Conservation (phyloP, 2,888 invertebrate genomes). For the Phortica magna region DNA sequence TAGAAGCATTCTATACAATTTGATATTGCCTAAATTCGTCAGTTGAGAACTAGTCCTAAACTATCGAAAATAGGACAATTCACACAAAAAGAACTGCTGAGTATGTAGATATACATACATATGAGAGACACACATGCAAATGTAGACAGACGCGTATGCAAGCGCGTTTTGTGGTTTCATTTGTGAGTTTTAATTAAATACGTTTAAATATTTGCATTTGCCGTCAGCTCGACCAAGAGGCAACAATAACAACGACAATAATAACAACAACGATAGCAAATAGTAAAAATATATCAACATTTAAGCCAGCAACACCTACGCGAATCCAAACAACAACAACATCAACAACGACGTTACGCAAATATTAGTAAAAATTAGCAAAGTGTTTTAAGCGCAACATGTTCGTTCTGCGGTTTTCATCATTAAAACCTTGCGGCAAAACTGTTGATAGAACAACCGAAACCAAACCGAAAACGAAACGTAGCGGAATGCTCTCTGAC, state of each 20-base stretch:
- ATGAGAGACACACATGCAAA: neutral
- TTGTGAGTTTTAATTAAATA: slow-evolving; percentile 73
- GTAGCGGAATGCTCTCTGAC: too few relatives aligned
- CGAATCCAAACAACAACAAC: slow-evolving; percentile 43
- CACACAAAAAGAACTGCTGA: too few relatives aligned
- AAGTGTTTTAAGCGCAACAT: slow-evolving; percentile 68
- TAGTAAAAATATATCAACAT: neutral
- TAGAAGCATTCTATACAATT: too few relatives aligned
- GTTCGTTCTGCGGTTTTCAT: slow-evolving; percentile 68
- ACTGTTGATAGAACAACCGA: slow-evolving; percentile 15
- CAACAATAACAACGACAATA: slow-evolving; percentile 11
- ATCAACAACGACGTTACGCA: slow-evolving; percentile 57
- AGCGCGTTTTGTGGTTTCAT: slow-evolving; percentile 66
- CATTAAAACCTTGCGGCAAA: slow-evolving; percentile 53
- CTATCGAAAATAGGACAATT: too few relatives aligned
- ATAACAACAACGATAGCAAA: neutral
- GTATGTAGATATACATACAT: too few relatives aligned
- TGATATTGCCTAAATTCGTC: too few relatives aligned
- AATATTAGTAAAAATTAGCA: slow-evolving; percentile 73
- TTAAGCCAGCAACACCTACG: slow-evolving; percentile 48
- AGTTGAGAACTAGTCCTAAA: too few relatives aligned
- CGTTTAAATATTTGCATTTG: slow-evolving; percentile 72
- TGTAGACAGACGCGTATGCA: slow-evolving; percentile 7
- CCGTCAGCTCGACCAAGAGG: slow-evolving; percentile 51
- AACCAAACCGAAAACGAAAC: neutral